Conservation (phyloP, 2,797 vertebrate species). For the Ceryle rudis region DNA sequence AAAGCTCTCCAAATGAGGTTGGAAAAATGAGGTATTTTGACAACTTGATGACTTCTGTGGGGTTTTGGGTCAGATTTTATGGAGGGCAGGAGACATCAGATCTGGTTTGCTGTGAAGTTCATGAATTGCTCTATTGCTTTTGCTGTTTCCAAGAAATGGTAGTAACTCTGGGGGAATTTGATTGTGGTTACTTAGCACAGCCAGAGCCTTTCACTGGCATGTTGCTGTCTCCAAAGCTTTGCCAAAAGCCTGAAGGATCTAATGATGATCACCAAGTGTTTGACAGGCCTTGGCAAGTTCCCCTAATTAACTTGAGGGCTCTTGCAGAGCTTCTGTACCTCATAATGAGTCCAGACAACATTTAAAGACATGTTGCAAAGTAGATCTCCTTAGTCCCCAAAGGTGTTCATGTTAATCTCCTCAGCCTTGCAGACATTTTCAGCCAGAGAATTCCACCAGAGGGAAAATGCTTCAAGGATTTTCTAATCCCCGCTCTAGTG, state of each 20-base stretch:
- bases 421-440: not conserved
- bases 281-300: constrained; percentile 62
- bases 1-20: not conserved
- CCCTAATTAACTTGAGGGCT: constrained; percentile 46
- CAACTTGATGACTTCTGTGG: accelerated
- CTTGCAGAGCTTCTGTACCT: constrained; percentile 16
- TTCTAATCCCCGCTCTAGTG: not conserved
- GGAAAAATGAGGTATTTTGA: not conserved
- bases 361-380: not conserved
- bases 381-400: not conserved
- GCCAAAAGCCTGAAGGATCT: constrained; percentile 58
- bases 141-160: not conserved
- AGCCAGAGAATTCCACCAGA: not conserved
- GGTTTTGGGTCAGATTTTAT: not conserved
- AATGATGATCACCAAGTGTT: not conserved
- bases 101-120: not conserved
- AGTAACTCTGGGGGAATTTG: not conserved
- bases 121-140: not conserved
- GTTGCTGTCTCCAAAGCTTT: not conserved
- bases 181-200: constrained; percentile 14
- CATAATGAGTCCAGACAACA: not conserved
- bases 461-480: not conserved
- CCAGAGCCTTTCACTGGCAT: constrained; percentile 14
- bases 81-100: not conserved
- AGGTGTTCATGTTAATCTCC: not conserved